Base-by-base conservation (phyloP, 2,113 vertebrate genomes). In the Sinocyclocheilus anophthalmus region DNA sequence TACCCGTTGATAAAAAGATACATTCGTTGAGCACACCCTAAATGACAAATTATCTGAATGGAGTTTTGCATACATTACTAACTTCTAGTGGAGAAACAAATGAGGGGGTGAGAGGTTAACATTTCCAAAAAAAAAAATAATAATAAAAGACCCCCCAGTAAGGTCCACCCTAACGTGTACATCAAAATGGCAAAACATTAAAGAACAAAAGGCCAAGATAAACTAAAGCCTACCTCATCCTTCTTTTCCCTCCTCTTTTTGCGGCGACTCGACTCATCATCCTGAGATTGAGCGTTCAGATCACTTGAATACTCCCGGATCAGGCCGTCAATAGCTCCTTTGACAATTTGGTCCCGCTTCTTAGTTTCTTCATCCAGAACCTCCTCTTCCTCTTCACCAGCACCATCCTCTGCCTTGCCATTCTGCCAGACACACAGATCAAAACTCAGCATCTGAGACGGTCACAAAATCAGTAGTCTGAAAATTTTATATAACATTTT, bases 171-270 rank as follows among this genome's bases (percentile, higher is more conserved):
- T 50, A 50, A 50, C 48, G 1, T 50, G 48, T 50, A 50, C 12
- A 50, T 14, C 48, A 50, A 50, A 50, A 13, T 13, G 3, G 13
- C 48, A 50, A 61, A 63, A 0, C n/a, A 63, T 63, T 65, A 65
- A 11, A 65, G 61, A 55, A 55, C 5, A 65, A 26, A 65, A 65
- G 11, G 11, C 2, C 14, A 3, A 30, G 30, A 70, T 70, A 24
- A 70, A 78, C 13, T 30, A 55, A 42, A 48, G 26, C 33, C 3
- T 94, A 99, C 96, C 95, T 99, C 98, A 93, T 99, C 98, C 93
- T 99, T 99, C 95, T 98, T 98, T 93, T 99, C 98, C 90, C 97
- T 98, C 93, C 96, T 98, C 92, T 98, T 98, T 93, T 98, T 99
- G 92, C 97, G 96, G 73, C 97, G 96, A 77, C 96, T 97, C 86